These are phyloP conservation scores for Zingel zingel DNA, from an alignment of 2,113 vertebrate species.

Conservation along the genomic window DNA sequence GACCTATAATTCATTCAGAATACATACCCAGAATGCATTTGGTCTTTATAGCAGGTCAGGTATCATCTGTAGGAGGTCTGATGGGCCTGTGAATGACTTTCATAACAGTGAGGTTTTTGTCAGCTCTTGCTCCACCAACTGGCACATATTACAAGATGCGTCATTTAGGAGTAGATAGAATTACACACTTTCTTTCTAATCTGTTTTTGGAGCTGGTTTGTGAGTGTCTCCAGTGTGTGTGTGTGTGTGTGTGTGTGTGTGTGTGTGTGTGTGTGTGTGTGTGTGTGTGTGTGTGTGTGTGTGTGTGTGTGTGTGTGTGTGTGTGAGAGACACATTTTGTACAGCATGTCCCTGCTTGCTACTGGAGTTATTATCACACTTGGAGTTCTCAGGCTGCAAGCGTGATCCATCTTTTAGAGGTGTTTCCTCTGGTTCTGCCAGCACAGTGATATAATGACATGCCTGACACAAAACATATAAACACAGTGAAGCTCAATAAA, in stretches of 20 bases:
- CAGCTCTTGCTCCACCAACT: constrained; percentile 1
- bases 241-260: constrained; percentile 36
- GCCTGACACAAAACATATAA: constrained; percentile 10
- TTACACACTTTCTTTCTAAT: constrained; percentile 52
- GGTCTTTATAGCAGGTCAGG: background rate
- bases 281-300: constrained; percentile 25
- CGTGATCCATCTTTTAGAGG: constrained; percentile 29
- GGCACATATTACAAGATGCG: constrained; percentile 46
- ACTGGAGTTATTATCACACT: constrained; percentile 32
- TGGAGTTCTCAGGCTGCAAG: constrained; percentile 7
- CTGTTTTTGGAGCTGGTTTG: constrained; percentile 46
- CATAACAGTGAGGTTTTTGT: constrained; percentile 52
- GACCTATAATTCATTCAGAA: background rate
- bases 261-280: constrained; percentile 27
- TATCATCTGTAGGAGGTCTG: constrained; percentile 24
- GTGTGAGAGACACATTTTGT: constrained; percentile 52
- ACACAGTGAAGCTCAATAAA: constrained; percentile 15
- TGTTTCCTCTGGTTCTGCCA: constrained; percentile 57
- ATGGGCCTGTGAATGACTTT: constrained; percentile 26
- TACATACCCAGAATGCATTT: constrained; percentile 14
- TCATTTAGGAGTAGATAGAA: constrained; percentile 51
- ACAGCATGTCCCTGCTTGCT: constrained; percentile 51
- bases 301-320: constrained; percentile 23
- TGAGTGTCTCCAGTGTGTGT: constrained; percentile 28
- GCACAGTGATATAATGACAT: constrained; percentile 33